These are phyloP conservation scores for Seira ritae DNA, from an alignment of 2,888 invertebrate species.

Conservation along the genomic window DNA sequence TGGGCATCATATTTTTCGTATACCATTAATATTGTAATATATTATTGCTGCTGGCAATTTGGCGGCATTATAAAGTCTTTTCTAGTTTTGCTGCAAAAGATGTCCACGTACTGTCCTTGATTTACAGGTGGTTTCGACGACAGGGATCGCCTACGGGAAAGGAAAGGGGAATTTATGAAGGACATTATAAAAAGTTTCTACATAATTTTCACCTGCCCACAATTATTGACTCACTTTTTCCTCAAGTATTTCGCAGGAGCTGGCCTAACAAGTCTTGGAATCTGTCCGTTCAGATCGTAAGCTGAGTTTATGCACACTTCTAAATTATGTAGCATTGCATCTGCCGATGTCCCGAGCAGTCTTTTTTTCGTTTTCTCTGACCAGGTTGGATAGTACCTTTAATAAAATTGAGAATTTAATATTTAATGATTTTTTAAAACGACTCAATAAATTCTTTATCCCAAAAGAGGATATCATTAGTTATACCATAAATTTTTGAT, in stretches of 20 bases:
- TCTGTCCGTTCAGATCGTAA: constrained; percentile 55
- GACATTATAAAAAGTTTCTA: too few species aligned
- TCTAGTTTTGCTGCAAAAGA: constrained; percentile 44
- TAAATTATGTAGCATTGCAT: constrained; percentile 65
- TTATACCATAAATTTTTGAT: constrained; percentile 70
- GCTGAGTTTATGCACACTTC: constrained; percentile 68
- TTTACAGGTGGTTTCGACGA: background rate
- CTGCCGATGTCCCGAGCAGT: constrained; percentile 65
- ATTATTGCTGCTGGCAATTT: constrained; percentile 7
- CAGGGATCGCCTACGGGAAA: constrained; percentile 19
- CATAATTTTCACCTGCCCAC: background rate
- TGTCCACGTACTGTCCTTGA: constrained; percentile 37
- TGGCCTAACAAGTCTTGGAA: constrained; percentile 64
- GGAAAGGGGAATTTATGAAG: too few species aligned
- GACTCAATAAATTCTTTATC: too few species aligned
- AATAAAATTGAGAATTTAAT: too few species aligned
- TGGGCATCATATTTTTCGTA: too few species aligned
- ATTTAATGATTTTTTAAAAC: too few species aligned
- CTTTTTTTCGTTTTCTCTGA: constrained; percentile 60
- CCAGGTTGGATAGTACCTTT: constrained; percentile 67
- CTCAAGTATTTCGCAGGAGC: constrained; percentile 57
- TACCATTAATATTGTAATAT: background rate
- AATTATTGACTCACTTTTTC: constrained; percentile 52
- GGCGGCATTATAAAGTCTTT: constrained; percentile 47
- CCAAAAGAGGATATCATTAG: too few species aligned